Evolutionary conservation across 2,797 vertebrate species (phyloP), one percentile per base, ranked within the genome.

Genomic region (Coregonus sp.): DNA sequence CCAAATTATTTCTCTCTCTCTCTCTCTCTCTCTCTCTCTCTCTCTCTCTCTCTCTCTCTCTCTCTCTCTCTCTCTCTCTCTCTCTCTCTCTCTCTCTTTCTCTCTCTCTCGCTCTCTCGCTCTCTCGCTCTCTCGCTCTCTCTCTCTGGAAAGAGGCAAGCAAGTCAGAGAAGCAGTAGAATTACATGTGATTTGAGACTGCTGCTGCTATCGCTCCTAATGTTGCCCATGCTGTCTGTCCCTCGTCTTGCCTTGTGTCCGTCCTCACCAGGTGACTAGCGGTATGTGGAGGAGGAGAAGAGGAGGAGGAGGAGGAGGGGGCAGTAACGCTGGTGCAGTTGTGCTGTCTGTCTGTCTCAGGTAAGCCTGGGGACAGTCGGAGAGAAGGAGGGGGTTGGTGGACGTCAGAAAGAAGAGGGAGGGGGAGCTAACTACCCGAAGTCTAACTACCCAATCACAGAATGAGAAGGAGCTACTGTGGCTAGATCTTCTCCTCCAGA

Each of bases 181-280:
- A 71, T 85, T 89, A 82, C 85, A 89, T 90, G 89, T 84, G 91
- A 85, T 84, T 85, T 91, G 85, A 90, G 88, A 86, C 87, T 86
- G 84, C 86, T 87, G 82, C 84, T 70, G 68, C 65, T 67, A 5
- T 61, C n/a, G n/a, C 56, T 61, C 18, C 5, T 61, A n/a, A n/a
- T 20, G 56, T 20, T 88, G 92, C 90, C 90, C 93, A 94, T 94
- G 89, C 89, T 86, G 84, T 86, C 91, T 59, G 18, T 59, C 14
- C 4, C 47, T 50, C 47, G 5, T 82, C 86, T 79, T 78, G 84
- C 83, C 86, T 79, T 78, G 84, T 78, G 84, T 81, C 86, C 89
- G 86, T 87, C 85, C 90, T 93, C 90, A 92, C 90, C 93, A 94
- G 93, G 92, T 94, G 89, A 88, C 92, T 85, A 87, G 83, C 85